These are phyloP conservation scores for Malurus melanocephalus DNA, from an alignment of 2,113 vertebrate species.

Conservation along the genomic window DNA sequence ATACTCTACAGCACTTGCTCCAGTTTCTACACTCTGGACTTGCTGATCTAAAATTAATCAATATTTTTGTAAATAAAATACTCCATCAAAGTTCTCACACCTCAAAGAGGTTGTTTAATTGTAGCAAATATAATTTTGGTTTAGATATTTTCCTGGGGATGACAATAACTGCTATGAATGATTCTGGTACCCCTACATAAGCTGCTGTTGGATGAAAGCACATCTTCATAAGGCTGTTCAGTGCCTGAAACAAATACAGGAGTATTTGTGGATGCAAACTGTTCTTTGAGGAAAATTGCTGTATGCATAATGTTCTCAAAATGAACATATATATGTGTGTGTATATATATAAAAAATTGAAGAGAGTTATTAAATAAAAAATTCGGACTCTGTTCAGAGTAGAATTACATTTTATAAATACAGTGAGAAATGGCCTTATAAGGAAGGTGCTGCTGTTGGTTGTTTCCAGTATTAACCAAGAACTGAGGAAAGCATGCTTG, in stretches of 20 bases:
- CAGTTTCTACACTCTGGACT: not conserved
- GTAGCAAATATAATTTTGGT: not conserved
- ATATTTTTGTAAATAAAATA: not conserved
- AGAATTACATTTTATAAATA: not conserved
- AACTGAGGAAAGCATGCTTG: constrained; percentile 48
- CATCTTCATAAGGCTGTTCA: constrained; percentile 41
- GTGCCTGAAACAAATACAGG: not conserved
- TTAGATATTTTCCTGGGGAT: not conserved
- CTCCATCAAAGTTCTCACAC: not conserved
- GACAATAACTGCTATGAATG: not conserved
- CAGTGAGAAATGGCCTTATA: constrained; percentile 20
- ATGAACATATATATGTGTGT: fast-evolving
- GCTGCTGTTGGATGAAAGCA: constrained; percentile 50
- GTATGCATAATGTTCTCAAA: not conserved
- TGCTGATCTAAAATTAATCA: not conserved
- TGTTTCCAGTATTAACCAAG: constrained; percentile 8
- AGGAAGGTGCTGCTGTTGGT: not conserved
- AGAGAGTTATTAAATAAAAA: not conserved
- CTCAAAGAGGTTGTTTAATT: not conserved
- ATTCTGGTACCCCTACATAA: constrained; percentile 52
- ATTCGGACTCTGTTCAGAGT: fast-evolving
- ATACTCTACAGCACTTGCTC: not conserved
- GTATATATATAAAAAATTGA: no score
- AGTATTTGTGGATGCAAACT: not conserved
- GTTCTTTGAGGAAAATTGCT: not conserved